Percentiles rank a stretch among this genome's conserved stretches.
Conservation (phyloP, 1,140 invertebrate genomes). For the Gryllus bimaculatus region DNA sequence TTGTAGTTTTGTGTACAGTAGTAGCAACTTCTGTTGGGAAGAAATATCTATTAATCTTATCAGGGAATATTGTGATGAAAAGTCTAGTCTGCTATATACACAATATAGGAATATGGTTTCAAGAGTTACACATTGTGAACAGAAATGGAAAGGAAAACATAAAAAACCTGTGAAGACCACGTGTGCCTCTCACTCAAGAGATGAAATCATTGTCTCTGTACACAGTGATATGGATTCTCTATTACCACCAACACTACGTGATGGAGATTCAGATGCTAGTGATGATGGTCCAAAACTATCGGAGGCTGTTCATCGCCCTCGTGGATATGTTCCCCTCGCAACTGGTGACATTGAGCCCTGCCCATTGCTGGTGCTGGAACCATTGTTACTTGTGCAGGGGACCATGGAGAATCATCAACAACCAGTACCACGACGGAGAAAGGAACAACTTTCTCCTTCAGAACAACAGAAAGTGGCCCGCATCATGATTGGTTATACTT, state of each 20-base stretch:
- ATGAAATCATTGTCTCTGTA: conserved; percentile 15
- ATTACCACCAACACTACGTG: neutral
- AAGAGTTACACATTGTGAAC: neutral
- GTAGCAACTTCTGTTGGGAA: neutral
- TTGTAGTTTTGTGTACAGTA: neutral
- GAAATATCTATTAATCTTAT: neutral
- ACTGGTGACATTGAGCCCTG: conserved; percentile 23
- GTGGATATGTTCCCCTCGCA: conserved; percentile 26
- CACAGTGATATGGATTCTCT: conserved; percentile 9
- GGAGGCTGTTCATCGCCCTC: conserved; percentile 18
- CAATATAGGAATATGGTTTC: neutral
- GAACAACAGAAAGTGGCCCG: conserved; percentile 40
- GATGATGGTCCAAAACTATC: neutral
- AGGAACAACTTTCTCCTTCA: conserved; percentile 28
- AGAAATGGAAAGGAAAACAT: neutral
- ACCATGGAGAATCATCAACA: neutral
- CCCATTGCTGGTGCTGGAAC: conserved; percentile 37
- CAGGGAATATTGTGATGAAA: neutral
- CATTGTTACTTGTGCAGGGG: conserved; percentile 32
- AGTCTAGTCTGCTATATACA: neutral
- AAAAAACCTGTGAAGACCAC: neutral
- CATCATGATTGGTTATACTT: conserved; percentile 40
- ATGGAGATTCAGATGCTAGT: neutral
- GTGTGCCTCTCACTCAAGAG: neutral
- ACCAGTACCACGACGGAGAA: conserved; percentile 25